These are phyloP conservation scores for Eulemur coronatus DNA, from an alignment of 2,797 vertebrate species.

Conservation along the genomic window DNA sequence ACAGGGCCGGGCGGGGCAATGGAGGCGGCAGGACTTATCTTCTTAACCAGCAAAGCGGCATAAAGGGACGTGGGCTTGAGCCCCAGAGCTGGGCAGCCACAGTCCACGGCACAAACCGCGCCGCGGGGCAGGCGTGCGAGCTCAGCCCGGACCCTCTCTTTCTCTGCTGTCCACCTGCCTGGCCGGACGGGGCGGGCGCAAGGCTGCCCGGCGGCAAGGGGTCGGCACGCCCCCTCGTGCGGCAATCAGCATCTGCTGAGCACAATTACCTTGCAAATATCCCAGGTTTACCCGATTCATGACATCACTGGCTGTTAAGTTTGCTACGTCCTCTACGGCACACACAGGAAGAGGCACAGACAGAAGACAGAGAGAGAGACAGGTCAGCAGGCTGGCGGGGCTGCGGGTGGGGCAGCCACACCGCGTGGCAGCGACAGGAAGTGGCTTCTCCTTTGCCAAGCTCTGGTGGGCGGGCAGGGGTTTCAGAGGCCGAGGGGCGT, in stretches of 20 bases:
- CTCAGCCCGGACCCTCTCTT: background rate
- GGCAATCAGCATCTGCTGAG: constrained; percentile 72
- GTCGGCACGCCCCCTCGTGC: constrained; percentile 75
- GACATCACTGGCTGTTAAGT: constrained; percentile 99
- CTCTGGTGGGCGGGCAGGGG: accelerated
- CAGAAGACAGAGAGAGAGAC: constrained; percentile 83
- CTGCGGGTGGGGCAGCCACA: background rate
- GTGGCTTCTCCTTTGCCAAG: background rate
- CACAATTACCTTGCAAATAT: constrained; percentile 99
- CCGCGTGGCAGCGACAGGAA: accelerated
- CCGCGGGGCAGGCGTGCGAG: background rate
- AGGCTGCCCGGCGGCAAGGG: constrained; percentile 5
- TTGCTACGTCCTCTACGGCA: constrained; percentile 99
- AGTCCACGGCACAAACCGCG: background rate
- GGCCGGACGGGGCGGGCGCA: constrained; percentile 27
- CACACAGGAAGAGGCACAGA: constrained; percentile 85
- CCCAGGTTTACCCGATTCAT: constrained; percentile 99
- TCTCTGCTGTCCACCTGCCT: background rate
- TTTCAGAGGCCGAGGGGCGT: accelerated
- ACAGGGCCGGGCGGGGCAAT: background rate
- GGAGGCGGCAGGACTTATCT: too few species aligned
- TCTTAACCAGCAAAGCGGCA: background rate
- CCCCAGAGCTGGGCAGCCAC: background rate
- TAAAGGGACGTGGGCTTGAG: background rate
- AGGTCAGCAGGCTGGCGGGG: constrained; percentile 87